These are phyloP conservation scores for Tetraneura akinire DNA, from an alignment of 1,140 invertebrate genomes.

Conservation along the genomic window DNA sequence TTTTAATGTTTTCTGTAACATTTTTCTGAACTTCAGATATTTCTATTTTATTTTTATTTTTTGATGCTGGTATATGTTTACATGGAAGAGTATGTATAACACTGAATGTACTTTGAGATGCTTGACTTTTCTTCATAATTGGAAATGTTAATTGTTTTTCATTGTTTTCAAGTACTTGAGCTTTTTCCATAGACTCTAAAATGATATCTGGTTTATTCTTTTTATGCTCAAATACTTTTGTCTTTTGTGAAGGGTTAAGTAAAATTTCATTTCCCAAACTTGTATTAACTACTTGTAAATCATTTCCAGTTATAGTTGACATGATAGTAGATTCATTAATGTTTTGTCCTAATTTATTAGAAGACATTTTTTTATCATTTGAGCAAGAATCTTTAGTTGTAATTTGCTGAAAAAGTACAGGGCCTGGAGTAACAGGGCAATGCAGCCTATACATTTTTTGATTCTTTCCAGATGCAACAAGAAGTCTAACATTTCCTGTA, in stretches of 20 bases:
- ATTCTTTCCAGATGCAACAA: constrained; percentile 27
- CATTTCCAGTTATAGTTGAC: neutral
- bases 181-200: constrained; percentile 17
- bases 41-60: neutral
- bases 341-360: constrained; percentile 33
- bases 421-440: constrained; percentile 33
- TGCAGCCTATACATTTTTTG: constrained; percentile 33
- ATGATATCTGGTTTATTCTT: constrained; percentile 25
- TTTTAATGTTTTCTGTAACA: neutral
- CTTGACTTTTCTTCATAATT: constrained; percentile 39
- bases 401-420: constrained; percentile 41
- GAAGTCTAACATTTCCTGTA: constrained; percentile 43
- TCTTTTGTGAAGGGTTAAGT: constrained; percentile 18
- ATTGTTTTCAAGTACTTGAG: constrained; percentile 14
- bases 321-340: constrained; percentile 20
- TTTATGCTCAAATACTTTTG: constrained; percentile 10
- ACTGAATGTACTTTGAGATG: constrained; percentile 41
- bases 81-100: constrained; percentile 15
- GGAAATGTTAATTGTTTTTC: constrained; percentile 28
- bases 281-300: constrained; percentile 8
- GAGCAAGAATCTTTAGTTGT: constrained; percentile 31
- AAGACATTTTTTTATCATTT: constrained; percentile 28
- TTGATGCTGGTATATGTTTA: constrained; percentile 1
- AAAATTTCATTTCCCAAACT: constrained; percentile 26
- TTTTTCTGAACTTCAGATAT: constrained; percentile 24